A percentile compares a stretch with the other conserved stretches of the same genome.
phyloP scores from a whole-genome alignment of 2,888 invertebrate species.

The Chrysolina haemoptera region DNA sequence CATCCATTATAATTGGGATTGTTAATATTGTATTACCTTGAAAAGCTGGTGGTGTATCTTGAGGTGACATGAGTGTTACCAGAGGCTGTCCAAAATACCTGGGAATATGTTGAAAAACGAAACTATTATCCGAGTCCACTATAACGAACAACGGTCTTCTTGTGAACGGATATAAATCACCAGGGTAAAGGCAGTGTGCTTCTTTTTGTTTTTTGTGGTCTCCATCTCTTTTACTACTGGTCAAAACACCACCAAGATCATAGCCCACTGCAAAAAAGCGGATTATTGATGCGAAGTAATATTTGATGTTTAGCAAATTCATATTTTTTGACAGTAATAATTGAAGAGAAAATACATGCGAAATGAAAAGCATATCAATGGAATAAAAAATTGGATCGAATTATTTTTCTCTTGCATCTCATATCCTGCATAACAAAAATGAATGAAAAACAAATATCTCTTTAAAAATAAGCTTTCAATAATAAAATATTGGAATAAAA shows the following conservation, averaged over 20 bases:
- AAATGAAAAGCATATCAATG: too few relatives aligned
- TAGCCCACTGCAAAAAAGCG: slow-evolving; percentile 80
- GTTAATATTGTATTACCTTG: slow-evolving; percentile 74
- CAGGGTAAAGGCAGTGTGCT: slow-evolving; percentile 89
- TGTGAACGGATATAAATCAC: slow-evolving; percentile 93
- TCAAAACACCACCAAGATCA: slow-evolving; percentile 92
- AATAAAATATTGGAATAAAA: too few relatives aligned
- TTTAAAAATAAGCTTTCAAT: too few relatives aligned
- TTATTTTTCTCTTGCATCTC: too few relatives aligned
- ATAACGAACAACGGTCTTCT: slow-evolving; percentile 94
- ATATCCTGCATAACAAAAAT: too few relatives aligned
- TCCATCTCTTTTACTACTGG: slow-evolving; percentile 87
- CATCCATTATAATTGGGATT: not conserved
- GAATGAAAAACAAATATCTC: too few relatives aligned
- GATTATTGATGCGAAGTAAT: too few relatives aligned
- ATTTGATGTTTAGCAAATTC: too few relatives aligned
- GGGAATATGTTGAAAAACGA: slow-evolving; percentile 92
- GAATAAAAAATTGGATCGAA: too few relatives aligned
- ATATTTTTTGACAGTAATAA: too few relatives aligned
- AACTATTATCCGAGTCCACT: slow-evolving; percentile 96
- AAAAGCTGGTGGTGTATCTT: slow-evolving; percentile 88
- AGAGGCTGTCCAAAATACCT: slow-evolving; percentile 93
- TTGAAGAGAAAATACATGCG: too few relatives aligned
- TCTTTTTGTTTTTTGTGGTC: slow-evolving; percentile 75
- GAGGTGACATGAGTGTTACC: slow-evolving; percentile 93